These are phyloP conservation scores for Habropoda laboriosa DNA, from an alignment of 1,140 invertebrate genomes.

Conservation along the genomic window DNA sequence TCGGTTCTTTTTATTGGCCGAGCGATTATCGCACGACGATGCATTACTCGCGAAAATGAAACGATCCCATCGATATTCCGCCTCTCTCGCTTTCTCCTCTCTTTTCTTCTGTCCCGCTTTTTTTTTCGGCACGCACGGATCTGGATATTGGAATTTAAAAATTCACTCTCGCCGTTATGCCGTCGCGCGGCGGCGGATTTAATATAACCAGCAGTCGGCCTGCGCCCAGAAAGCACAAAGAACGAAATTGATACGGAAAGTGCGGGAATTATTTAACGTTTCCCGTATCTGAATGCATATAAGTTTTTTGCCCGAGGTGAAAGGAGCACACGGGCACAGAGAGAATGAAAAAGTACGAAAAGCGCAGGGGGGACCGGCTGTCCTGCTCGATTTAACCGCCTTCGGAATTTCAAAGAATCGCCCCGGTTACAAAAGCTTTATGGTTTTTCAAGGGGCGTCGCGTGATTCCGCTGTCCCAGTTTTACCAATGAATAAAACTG, in stretches of 20 bases:
- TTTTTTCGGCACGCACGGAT: neutral
- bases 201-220: slow-evolving; percentile 17
- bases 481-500: neutral
- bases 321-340: neutral
- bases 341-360: slow-evolving; percentile 10
- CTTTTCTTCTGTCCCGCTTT: neutral
- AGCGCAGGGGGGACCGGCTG: neutral
- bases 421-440: neutral
- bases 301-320: neutral
- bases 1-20: neutral
- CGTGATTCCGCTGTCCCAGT: neutral
- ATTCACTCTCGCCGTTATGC: slow-evolving; percentile 29
- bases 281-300: slow-evolving; percentile 20
- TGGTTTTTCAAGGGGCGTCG: neutral
- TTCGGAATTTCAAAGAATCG: slow-evolving; percentile 11
- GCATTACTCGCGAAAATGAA: slow-evolving; percentile 3
- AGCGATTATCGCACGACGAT: neutral
- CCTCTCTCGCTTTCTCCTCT: too few relatives aligned
- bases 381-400: slow-evolving; percentile 10
- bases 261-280: slow-evolving; percentile 27
- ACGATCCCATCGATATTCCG: neutral
- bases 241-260: slow-evolving; percentile 34
- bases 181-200: slow-evolving; percentile 17
- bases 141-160: slow-evolving; percentile 41
- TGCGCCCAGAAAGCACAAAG: neutral